Evolutionary conservation across 2,888 invertebrate species (phyloP), one percentile per base, ranked within the genome.

Genomic region (Mesodorylaimus sp.): DNA sequence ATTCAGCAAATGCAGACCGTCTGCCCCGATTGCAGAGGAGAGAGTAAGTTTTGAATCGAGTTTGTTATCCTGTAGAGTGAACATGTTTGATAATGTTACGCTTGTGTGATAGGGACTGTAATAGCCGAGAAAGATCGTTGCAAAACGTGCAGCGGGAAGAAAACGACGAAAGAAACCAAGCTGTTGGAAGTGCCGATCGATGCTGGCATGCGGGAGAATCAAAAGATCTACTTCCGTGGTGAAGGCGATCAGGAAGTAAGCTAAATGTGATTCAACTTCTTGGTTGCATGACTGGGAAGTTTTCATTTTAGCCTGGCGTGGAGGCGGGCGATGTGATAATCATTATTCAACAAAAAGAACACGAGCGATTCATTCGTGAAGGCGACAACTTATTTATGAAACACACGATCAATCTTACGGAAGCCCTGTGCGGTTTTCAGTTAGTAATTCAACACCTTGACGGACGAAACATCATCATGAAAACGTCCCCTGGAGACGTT

Each of bases 281-380:
- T 39, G 21, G n/a, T 7, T 10, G n/a, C 21, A 13, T 39, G 41
- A 21, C 41, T 39, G 10, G 7, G 21, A 10, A 7, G 10, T 7
- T 7, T 7, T 39, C 53, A 47, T 63, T 66, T 24, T 76, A 81
- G 72, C 83, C 85, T 48, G 82, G 80, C 54, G 76, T 81, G 32
- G 81, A 83, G 60, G 78, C 84, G 19, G 89, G 89, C 10, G 86
- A 91, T 73, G 80, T 91, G 29, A 77, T 88, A 48, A 83, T 89
- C 61, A 76, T 89, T 39, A 70, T 91, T 52, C 79, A 83, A 63
- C 79, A 80, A 66, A 80, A 80, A 63, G 75, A 78, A 7, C 87
- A 91, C 70, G 77, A 80, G 3, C 63, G 74, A 39, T 91, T 87
- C 70, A 76, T 79, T 62, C 75, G 91, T 55, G 77, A 77, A 52